These are phyloP conservation scores for Norana najaformis DNA, from an alignment of 2,888 invertebrate species.

Conservation along the genomic window DNA sequence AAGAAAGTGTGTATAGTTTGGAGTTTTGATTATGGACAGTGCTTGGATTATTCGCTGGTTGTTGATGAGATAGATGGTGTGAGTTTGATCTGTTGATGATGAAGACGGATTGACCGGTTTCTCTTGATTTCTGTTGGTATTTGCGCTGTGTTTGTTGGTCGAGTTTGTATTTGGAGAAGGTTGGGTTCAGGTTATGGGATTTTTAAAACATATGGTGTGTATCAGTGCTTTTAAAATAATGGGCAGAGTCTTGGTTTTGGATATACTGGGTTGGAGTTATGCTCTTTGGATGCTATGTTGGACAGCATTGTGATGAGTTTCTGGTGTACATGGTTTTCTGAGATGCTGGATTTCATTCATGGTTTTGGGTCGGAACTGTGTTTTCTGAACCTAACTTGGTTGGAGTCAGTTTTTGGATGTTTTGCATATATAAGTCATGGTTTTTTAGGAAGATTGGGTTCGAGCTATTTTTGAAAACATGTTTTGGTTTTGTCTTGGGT, in stretches of 20 bases:
- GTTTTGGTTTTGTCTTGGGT: not conserved
- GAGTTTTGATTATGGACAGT: not conserved
- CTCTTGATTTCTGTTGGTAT: not conserved
- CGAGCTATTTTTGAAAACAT: not conserved
- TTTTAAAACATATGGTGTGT: not conserved
- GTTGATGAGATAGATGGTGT: not conserved
- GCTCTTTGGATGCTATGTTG: too few relatives aligned
- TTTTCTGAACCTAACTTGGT: not conserved
- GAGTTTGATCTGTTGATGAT: not conserved
- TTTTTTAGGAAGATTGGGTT: not conserved
- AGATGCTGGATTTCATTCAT: not conserved
- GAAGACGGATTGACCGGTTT: not conserved
- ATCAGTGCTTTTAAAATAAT: not conserved
- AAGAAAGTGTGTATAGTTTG: not conserved
- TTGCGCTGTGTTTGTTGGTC: not conserved
- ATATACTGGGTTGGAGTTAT: too few relatives aligned
- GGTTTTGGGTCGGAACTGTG: not conserved
- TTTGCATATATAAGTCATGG: not conserved
- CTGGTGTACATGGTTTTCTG: not conserved
- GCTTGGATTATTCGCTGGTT: not conserved
- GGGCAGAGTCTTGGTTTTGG: not conserved
- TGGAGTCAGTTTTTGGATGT: not conserved
- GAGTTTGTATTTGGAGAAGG: not conserved
- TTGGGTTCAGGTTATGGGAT: not conserved
- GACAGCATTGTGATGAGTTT: too few relatives aligned